Evolutionary conservation across 2,797 vertebrate genomes (phyloP), one percentile per base, ranked within the genome.

Genomic region (Discoglossus pictus): DNA sequence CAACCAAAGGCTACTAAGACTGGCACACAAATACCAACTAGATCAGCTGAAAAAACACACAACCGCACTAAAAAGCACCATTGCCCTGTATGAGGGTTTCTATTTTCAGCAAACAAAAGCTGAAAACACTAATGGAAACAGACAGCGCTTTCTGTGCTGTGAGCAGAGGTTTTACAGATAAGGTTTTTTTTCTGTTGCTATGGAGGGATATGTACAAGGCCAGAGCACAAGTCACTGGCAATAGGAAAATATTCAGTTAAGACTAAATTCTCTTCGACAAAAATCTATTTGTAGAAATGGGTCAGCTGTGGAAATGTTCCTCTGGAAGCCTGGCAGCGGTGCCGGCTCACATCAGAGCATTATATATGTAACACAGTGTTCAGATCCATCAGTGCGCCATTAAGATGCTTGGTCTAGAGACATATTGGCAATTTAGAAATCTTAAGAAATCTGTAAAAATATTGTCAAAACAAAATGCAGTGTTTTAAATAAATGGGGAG

Each of bases 201-300:
- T 54, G 75, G 63, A 65, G 6, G 80, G 56, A 0, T 10, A 68
- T 46, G 66, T 46, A 66, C 59, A 46, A 27, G 50, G 20, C 8
- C 17, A 6, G 2, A 8, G 12, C 15, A 4, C 27, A 39, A 24
- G 13, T 34, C 7, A 12, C 23, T 34, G 17, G 23, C 17, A 7
- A 18, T 36, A 21, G 20, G 15, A 7, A 34, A 46, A 24, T 20
- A 3, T 39, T 47, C 63, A 7, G 36, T 6, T 69, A 58, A 74
- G 84, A 79, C 65, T 48, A 78, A 82, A 83, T 82, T 77, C 68
- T 56, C 74, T 67, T 74, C 87, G 86, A 90, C 87, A 87, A 82
- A 78, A 76, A 76, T 84, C 87, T 88, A 88, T 88, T 89, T 87
- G 80, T 84, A 83, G 86, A 89, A 90, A 74, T 89, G 87, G 86